These are phyloP conservation scores for Guaruba guarouba DNA, from an alignment of 2,113 vertebrate species.

Conservation along the genomic window DNA sequence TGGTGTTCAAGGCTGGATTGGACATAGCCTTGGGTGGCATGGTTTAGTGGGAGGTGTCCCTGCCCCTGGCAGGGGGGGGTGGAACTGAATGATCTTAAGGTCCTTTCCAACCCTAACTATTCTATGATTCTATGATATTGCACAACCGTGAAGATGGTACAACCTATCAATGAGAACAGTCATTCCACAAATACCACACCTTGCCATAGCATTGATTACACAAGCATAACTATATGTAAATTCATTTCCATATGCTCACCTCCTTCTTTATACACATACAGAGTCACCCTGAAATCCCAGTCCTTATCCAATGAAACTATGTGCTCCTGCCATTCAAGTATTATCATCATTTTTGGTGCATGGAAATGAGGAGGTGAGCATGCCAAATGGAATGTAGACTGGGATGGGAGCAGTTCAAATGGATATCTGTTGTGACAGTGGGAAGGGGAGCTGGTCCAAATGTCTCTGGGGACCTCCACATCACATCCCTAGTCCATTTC, in stretches of 20 bases:
- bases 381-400: neutral
- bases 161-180: neutral
- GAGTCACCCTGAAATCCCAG: neutral
- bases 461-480: neutral
- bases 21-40: no score
- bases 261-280: neutral
- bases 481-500: neutral
- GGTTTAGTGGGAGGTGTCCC: no score
- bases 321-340: neutral
- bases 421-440: neutral
- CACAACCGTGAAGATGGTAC: neutral
- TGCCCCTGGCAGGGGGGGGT: no score
- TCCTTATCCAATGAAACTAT: neutral
- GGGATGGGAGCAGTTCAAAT: neutral
- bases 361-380: neutral
- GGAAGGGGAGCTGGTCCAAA: neutral
- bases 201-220: neutral
- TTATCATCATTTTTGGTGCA: neutral
- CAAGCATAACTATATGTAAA: neutral
- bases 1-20: no score
- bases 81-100: no score
- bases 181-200: neutral
- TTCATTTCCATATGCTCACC: rapidly evolving
- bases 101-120: no score
- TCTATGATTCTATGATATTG: neutral